Evolutionary conservation across 1,140 invertebrate species (phyloP), one percentile per base, ranked within the genome.

Genomic region (Drosophila gunungcola): DNA sequence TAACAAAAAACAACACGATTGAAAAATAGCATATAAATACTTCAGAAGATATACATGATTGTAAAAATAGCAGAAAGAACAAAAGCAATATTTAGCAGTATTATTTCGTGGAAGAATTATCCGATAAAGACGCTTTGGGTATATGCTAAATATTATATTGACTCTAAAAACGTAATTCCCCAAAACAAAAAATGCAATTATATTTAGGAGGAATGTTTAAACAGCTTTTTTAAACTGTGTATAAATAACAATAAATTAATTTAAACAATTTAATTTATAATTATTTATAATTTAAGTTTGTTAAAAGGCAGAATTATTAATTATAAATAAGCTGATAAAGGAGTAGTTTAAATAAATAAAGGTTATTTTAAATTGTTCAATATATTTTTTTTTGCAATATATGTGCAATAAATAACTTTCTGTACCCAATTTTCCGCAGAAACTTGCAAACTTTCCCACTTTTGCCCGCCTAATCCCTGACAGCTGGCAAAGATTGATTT

Each of bases 401-500:
- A 21, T 21, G 11, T 45, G 16, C 2, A 10, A n/a, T 39, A 11
- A 27, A 3, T 11, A 13, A 0, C 27, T n/a, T 46, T 43, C 2
- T 0, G 6, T 9, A 10, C 11, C 10, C 21, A 32, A 51, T 34
- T 32, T 51, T 4, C 32, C 13, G 4, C 16, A 10, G 13, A 11
- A 16, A 34, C 5, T 36, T 36, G 13, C 32, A 0, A 36, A 36
- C n/a, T 51, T 34, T 62, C 38, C 27, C 29, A 27, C 29, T 54
- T 53, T 38, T 12, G 3, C 34, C 13, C n/a, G 27, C n/a, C n/a
- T 45, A 36, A 62, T 63, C 38, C 60, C 16, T 1, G 46, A 13
- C 58, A 63, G 11, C 38, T 67, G 64, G 10, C 13, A 11, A 12
- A 9, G 3, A 54, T 46, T 48, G 41, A 69, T 34, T 45, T 38